Evolutionary conservation across 2,888 invertebrate species (phyloP).

Genomic region (Drosophila mulleri): DNA sequence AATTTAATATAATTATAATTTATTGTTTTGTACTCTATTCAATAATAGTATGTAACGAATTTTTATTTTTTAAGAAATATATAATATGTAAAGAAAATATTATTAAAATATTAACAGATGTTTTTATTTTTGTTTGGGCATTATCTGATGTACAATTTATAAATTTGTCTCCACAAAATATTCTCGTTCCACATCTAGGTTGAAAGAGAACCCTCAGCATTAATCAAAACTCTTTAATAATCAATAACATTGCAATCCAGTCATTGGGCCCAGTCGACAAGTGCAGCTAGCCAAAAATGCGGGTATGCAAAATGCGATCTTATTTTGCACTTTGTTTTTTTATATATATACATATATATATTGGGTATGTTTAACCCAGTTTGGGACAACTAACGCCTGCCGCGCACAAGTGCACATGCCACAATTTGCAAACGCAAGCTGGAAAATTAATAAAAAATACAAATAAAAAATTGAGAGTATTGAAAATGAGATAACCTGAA

Average conservation of each 20-base stretch:
- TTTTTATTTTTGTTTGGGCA: not conserved
- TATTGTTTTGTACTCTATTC: not conserved
- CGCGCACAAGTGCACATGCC: conserved; percentile 57
- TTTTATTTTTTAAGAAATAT: not conserved
- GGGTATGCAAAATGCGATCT: conserved; percentile 40
- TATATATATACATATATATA: too few species aligned
- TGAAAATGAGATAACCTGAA: conserved; percentile 62
- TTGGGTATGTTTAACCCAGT: conserved; percentile 66
- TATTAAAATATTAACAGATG: not conserved
- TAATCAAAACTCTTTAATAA: conserved; percentile 22
- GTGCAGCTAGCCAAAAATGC: conserved; percentile 11
- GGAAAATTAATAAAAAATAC: conserved; percentile 18
- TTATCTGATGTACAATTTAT: not conserved
- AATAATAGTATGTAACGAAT: not conserved
- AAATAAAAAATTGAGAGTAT: conserved; percentile 31
- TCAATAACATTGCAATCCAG: conserved; percentile 11
- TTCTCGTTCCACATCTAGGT: not conserved
- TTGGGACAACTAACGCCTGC: conserved; percentile 71
- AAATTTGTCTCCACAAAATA: not conserved
- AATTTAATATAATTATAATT: not conserved
- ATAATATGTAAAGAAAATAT: not conserved
- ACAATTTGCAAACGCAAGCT: conserved; percentile 21
- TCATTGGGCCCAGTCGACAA: not conserved
- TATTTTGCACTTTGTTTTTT: conserved; percentile 35
- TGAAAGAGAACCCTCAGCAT: conserved; percentile 1